A percentile compares a stretch with the other conserved stretches of the same genome.
These are phyloP conservation scores for Fringilla coelebs DNA, from an alignment of 2,797 vertebrate genomes.

Conservation along the genomic window DNA sequence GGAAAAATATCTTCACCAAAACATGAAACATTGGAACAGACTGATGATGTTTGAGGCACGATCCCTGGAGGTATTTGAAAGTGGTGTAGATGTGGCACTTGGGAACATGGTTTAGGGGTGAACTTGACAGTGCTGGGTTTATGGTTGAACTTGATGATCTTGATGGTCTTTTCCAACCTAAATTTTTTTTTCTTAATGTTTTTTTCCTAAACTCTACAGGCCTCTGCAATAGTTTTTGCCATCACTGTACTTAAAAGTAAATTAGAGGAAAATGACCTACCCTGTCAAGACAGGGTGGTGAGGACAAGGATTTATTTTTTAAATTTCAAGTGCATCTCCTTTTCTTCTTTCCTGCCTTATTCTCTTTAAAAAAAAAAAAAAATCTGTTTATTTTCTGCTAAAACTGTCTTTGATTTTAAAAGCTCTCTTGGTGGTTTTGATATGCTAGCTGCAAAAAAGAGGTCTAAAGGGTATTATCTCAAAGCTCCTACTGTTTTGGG, in stretches of 20 bases:
- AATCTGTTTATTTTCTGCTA: neutral
- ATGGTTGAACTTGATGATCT: neutral
- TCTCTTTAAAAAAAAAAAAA: no score
- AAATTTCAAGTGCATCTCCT: neutral
- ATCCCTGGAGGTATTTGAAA: neutral
- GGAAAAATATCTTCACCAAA: neutral
- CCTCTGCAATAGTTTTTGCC: neutral
- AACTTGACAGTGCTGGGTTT: neutral
- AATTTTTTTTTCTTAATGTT: neutral
- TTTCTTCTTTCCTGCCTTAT: neutral
- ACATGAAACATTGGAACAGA: neutral
- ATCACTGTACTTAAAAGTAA: neutral
- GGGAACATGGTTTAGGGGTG: neutral
- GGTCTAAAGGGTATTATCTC: neutral
- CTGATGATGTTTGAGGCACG: neutral
- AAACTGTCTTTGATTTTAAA: neutral
- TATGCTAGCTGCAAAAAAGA: neutral
- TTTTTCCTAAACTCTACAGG: neutral
- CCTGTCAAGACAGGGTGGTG: neutral
- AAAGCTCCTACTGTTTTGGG: neutral
- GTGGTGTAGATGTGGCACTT: no score
- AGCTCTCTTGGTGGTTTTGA: neutral
- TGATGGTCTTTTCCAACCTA: neutral
- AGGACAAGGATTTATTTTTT: neutral
- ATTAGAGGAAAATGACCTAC: neutral